A percentile compares a stretch with the other conserved stretches of the same genome.
phyloP scores from a whole-genome alignment of 2,888 invertebrate species.

The Luperina testacea region DNA sequence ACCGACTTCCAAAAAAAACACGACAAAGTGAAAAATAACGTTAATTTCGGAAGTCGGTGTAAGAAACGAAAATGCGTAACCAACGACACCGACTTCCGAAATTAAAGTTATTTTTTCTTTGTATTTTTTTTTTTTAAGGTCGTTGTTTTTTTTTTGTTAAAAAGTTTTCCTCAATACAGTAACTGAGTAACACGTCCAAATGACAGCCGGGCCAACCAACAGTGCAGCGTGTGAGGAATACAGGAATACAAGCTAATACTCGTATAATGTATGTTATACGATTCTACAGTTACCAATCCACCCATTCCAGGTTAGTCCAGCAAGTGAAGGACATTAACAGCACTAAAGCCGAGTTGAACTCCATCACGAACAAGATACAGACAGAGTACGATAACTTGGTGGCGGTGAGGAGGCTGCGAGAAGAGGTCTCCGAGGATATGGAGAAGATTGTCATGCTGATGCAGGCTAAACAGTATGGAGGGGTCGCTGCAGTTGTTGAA shows the following conservation, averaged over 20 bases:
- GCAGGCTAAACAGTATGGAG: constrained; percentile 90
- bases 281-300: background rate
- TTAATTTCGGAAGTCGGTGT: too few relatives aligned
- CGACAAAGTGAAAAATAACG: too few relatives aligned
- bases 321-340: constrained; percentile 94
- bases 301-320: constrained; percentile 92
- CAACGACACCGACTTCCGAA: too few relatives aligned
- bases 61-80: too few relatives aligned
- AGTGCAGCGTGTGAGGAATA: background rate
- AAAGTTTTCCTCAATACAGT: background rate
- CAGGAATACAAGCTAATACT: background rate
- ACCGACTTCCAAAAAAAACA: too few relatives aligned
- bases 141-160: too few relatives aligned
- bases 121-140: too few relatives aligned
- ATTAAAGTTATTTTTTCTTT: too few relatives aligned
- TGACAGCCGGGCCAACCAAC: background rate
- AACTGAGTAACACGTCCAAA: background rate
- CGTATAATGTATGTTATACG: background rate
- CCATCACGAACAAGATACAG: constrained; percentile 94
- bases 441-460: constrained; percentile 93
- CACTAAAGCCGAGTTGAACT: constrained; percentile 83
- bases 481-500: constrained; percentile 65
- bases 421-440: constrained; percentile 94
- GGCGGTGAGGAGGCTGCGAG: constrained; percentile 93
- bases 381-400: constrained; percentile 95